phyloP scores from a whole-genome alignment of 2,888 invertebrate genomes.

The Cheilosia vulpina region DNA sequence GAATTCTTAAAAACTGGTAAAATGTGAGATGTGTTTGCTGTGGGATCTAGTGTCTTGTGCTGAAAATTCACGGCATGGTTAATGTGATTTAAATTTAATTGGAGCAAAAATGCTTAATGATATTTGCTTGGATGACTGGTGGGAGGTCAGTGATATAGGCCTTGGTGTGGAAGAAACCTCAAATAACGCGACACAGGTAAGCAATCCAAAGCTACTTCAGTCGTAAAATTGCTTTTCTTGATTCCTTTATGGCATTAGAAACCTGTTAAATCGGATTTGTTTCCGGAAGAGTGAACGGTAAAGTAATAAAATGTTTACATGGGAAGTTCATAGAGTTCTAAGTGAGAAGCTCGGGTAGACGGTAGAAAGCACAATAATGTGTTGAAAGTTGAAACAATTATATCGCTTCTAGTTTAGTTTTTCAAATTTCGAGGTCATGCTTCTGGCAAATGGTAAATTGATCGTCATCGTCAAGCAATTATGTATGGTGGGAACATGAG shows the following conservation, averaged over 20 bases:
- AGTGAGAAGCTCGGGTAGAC: too few relatives aligned
- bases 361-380: too few relatives aligned
- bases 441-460: too few relatives aligned
- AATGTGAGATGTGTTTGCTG: constrained; percentile 3
- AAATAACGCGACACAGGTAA: constrained; percentile 19
- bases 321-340: too few relatives aligned
- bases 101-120: constrained; percentile 33
- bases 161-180: constrained; percentile 7
- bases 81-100: neutral
- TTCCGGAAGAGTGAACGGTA: constrained; percentile 40
- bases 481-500: too few relatives aligned
- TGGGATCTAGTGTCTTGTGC: neutral
- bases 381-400: too few relatives aligned
- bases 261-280: constrained; percentile 19
- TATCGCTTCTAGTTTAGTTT: too few relatives aligned
- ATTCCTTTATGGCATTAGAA: constrained; percentile 15
- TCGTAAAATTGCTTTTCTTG: neutral
- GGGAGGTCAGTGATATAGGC: constrained; percentile 15
- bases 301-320: neutral
- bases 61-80: constrained; percentile 10
- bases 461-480: too few relatives aligned
- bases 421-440: too few relatives aligned
- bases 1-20: neutral
- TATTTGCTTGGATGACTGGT: constrained; percentile 23
- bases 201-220: neutral